These are phyloP conservation scores for Drosophila takahashii DNA, from an alignment of 1,140 invertebrate species.

Conservation along the genomic window DNA sequence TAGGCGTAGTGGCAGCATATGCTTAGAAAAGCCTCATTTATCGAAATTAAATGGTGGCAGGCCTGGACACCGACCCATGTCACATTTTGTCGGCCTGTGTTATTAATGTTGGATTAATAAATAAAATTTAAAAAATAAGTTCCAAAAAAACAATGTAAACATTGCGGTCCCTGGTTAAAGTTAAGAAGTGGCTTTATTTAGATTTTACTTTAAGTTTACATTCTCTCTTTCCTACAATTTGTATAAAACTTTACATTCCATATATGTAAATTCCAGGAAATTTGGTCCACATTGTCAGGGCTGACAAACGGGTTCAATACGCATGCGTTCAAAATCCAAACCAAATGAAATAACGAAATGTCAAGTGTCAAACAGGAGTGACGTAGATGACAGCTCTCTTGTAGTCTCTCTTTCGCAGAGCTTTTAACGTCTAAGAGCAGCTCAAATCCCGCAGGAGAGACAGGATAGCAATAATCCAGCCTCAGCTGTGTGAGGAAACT, in stretches of 20 bases:
- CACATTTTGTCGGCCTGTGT: too few species aligned
- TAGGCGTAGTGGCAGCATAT: too few species aligned
- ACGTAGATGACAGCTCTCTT: conserved; percentile 9
- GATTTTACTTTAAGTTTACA: background rate
- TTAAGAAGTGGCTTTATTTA: too few species aligned
- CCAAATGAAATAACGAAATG: conserved; percentile 50
- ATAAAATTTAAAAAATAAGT: too few species aligned
- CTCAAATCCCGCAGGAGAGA: conserved; percentile 11
- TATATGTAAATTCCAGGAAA: too few species aligned
- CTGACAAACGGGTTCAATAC: background rate
- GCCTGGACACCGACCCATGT: too few species aligned
- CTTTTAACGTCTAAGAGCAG: conserved; percentile 3
- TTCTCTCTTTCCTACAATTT: background rate
- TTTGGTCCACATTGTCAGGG: background rate
- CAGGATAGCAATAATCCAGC: conserved; percentile 12
- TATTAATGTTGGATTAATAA: too few species aligned
- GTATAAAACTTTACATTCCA: too few species aligned
- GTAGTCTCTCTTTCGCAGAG: background rate
- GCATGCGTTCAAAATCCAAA: conserved; percentile 8
- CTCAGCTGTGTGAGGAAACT: conserved; percentile 25
- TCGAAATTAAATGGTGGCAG: too few species aligned
- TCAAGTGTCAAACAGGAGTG: conserved; percentile 60
- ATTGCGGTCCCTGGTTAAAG: too few species aligned
- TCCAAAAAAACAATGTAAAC: too few species aligned
- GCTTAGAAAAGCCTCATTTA: too few species aligned